phyloP scores from a whole-genome alignment of 2,113 vertebrate species.

The Verasper variegatus region DNA sequence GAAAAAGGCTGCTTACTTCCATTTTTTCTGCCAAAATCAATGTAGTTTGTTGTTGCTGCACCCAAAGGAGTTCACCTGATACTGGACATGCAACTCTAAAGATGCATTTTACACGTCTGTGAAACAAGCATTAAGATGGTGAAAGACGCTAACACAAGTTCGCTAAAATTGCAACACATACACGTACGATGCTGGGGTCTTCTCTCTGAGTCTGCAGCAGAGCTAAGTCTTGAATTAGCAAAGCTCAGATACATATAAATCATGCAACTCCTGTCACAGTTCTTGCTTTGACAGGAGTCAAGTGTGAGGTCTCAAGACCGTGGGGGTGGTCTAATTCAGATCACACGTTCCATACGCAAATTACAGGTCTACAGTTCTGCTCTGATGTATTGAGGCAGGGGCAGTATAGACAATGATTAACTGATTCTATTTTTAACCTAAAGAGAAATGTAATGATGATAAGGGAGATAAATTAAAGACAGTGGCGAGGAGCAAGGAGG shows the following conservation, averaged over 20 bases:
- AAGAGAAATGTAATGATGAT: slow-evolving; percentile 2
- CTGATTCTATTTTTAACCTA: slow-evolving; percentile 5
- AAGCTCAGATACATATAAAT: not conserved
- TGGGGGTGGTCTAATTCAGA: not conserved
- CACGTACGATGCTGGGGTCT: too few relatives aligned
- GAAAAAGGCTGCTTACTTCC: not conserved
- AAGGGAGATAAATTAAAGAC: slow-evolving; percentile 13
- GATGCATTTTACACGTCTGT: too few relatives aligned
- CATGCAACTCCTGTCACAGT: not conserved
- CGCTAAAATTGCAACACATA: too few relatives aligned
- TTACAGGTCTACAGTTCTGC: not conserved
- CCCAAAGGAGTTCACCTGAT: too few relatives aligned
- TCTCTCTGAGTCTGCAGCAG: not conserved
- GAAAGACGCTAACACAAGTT: too few relatives aligned
- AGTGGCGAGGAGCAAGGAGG: not conserved
- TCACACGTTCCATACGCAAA: slow-evolving; percentile 3
- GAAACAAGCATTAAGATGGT: too few relatives aligned
- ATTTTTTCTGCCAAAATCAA: too few relatives aligned
- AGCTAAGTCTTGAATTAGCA: not conserved
- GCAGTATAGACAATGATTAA: not conserved
- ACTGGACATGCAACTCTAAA: too few relatives aligned
- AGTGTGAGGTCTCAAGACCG: not conserved
- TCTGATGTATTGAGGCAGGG: not conserved
- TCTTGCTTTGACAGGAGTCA: not conserved
- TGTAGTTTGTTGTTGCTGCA: too few relatives aligned